A percentile compares a stretch with the other conserved stretches of the same genome.
Evolutionary conservation across 2,888 invertebrate species (phyloP).

Genomic region (Luffia ferchaultella): DNA sequence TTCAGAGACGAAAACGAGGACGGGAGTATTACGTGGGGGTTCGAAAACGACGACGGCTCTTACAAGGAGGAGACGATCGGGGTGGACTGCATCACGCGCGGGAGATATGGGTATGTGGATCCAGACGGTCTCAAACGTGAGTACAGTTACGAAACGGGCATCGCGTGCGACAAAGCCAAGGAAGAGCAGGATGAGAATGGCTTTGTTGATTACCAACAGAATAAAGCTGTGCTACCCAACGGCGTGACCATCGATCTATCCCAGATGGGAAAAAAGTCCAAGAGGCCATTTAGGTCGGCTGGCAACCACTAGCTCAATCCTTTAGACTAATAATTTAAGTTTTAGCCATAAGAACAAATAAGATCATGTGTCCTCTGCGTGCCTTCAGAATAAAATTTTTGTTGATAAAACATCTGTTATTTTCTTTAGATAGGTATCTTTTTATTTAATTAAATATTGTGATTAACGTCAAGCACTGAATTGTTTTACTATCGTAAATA

Average conservation of each 20-base stretch:
- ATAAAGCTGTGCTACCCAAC: slow-evolving; percentile 75
- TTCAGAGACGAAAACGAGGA: slow-evolving; percentile 83
- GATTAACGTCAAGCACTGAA: too few relatives aligned
- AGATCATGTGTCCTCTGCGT: background rate
- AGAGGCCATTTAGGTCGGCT: slow-evolving; percentile 69
- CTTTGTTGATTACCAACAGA: slow-evolving; percentile 77
- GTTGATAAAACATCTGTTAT: background rate
- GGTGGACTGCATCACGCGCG: slow-evolving; percentile 77
- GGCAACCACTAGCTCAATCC: slow-evolving; percentile 44
- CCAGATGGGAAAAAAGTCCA: slow-evolving; percentile 75
- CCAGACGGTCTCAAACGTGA: slow-evolving; percentile 84
- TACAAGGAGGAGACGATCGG: slow-evolving; percentile 88
- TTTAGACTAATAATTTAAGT: background rate
- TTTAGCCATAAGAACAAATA: background rate
- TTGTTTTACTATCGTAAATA: too few relatives aligned
- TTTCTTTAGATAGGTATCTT: too few relatives aligned
- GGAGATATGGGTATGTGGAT: slow-evolving; percentile 85
- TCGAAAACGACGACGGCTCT: slow-evolving; percentile 87
- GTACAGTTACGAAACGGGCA: slow-evolving; percentile 84
- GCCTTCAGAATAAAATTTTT: background rate
- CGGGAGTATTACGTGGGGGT: slow-evolving; percentile 88
- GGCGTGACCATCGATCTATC: slow-evolving; percentile 76
- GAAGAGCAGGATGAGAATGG: slow-evolving; percentile 66
- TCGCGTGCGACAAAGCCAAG: slow-evolving; percentile 69
- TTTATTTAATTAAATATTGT: too few relatives aligned